A percentile compares a stretch with the other conserved stretches of the same genome.
These are phyloP conservation scores for Mormyrus hasselquistii DNA, from an alignment of 2,797 vertebrate species.

Conservation along the genomic window DNA sequence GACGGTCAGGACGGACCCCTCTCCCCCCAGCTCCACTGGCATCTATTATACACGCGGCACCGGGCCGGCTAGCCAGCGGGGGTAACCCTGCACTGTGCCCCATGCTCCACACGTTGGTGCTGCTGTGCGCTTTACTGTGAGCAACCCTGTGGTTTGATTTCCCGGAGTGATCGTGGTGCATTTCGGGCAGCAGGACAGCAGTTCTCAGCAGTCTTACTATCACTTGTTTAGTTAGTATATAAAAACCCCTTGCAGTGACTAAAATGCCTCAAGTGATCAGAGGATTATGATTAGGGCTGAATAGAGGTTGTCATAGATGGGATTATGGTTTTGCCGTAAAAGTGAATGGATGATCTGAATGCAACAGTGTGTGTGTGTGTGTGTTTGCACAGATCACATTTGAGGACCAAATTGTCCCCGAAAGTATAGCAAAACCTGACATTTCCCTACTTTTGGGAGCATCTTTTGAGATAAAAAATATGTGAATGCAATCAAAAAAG, in stretches of 20 bases:
- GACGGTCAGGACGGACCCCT: conserved; percentile 36
- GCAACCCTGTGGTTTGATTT: background rate
- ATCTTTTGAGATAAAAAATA: background rate
- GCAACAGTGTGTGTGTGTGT: background rate
- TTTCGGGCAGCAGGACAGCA: background rate
- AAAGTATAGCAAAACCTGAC: no score
- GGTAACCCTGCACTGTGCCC: background rate
- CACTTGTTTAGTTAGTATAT: no score
- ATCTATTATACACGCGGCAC: conserved; percentile 24
- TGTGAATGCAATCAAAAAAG: background rate
- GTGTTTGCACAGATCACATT: no score
- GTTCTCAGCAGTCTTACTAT: background rate
- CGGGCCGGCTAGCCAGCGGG: background rate
- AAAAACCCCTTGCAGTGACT: background rate
- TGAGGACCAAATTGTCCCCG: no score
- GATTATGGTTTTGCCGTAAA: no score
- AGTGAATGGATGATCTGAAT: no score
- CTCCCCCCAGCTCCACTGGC: conserved; percentile 22
- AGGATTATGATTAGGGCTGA: background rate
- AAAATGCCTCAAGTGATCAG: background rate
- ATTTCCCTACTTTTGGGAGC: no score
- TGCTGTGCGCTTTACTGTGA: background rate
- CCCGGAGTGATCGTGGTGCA: background rate
- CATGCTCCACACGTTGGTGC: background rate
- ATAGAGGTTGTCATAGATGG: no score